Conservation (phyloP, 2,113 vertebrate species). For the Psittacula cyanocephala region DNA sequence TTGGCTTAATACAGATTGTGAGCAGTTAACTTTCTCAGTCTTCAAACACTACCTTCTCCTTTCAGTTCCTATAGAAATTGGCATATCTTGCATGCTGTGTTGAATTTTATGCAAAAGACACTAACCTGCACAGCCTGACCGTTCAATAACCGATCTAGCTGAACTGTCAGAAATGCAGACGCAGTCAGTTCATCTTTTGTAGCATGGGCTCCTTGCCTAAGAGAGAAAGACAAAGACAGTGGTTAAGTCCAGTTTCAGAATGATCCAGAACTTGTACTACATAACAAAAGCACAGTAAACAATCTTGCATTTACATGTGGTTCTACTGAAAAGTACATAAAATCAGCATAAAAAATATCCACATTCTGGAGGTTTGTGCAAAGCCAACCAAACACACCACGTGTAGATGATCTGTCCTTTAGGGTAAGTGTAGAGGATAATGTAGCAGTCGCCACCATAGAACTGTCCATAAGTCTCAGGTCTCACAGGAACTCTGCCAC, state of each 20-base stretch:
- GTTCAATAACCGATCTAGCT: slow-evolving; percentile 83
- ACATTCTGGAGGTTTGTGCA: not conserved
- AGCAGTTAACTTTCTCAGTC: not conserved
- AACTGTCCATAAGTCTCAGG: slow-evolving; percentile 81
- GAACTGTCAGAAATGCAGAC: slow-evolving; percentile 90
- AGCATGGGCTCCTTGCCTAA: slow-evolving; percentile 86
- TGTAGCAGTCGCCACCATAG: slow-evolving; percentile 92
- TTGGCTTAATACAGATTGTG: not conserved
- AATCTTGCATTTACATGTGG: not conserved
- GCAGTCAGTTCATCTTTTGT: slow-evolving; percentile 86
- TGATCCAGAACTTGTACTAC: not conserved
- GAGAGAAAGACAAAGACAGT: not conserved
- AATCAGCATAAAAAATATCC: not conserved
- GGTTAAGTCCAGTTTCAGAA: not conserved
- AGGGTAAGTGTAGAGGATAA: slow-evolving; percentile 88
- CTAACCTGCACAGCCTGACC: slow-evolving; percentile 87
- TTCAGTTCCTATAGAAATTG: not conserved
- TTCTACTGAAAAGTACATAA: not conserved
- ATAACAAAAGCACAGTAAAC: not conserved
- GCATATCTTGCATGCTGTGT: not conserved
- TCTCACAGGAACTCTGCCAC: slow-evolving; percentile 77
- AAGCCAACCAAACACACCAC: slow-evolving; percentile 74
- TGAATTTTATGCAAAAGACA: not conserved
- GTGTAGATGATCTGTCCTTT: slow-evolving; percentile 89
- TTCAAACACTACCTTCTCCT: not conserved